Conservation (phyloP, 2,888 invertebrate species). For the Arge pagana region DNA sequence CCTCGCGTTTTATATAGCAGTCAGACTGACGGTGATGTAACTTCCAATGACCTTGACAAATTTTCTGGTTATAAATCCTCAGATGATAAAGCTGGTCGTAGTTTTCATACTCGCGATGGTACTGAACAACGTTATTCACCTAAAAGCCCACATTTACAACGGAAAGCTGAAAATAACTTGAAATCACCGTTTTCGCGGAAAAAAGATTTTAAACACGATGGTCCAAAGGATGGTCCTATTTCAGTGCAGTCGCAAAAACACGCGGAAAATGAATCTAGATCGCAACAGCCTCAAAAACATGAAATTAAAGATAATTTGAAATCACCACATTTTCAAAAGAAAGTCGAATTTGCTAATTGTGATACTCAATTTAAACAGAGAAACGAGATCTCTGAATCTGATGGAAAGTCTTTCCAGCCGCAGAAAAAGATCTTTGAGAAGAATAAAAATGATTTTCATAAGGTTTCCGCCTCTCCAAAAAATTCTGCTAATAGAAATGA, state of each 20-base stretch:
- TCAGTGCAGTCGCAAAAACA: conserved; percentile 12
- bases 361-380: conserved; percentile 3
- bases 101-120: conserved; percentile 28
- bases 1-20: conserved; percentile 49
- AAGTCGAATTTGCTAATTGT: not conserved
- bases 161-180: conserved; percentile 36
- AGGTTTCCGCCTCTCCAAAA: not conserved
- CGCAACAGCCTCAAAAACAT: conserved; percentile 31
- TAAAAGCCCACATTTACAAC: conserved; percentile 40
- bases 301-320: conserved; percentile 33
- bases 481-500: not conserved
- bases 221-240: not conserved
- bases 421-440: conserved; percentile 4
- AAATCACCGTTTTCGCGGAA: conserved; percentile 31
- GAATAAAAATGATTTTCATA: conserved; percentile 3
- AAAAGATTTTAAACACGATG: conserved; percentile 20
- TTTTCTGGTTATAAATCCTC: conserved; percentile 42
- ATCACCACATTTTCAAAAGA: conserved; percentile 27
- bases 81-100: conserved; percentile 42
- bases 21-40: conserved; percentile 44
- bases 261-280: conserved; percentile 14
- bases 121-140: conserved; percentile 33
- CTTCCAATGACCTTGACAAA: conserved; percentile 31
- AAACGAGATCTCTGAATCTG: not conserved
- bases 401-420: conserved; percentile 3